Evolutionary conservation across 2,888 invertebrate species (phyloP).

Genomic region (Proisotoma minuta): DNA sequence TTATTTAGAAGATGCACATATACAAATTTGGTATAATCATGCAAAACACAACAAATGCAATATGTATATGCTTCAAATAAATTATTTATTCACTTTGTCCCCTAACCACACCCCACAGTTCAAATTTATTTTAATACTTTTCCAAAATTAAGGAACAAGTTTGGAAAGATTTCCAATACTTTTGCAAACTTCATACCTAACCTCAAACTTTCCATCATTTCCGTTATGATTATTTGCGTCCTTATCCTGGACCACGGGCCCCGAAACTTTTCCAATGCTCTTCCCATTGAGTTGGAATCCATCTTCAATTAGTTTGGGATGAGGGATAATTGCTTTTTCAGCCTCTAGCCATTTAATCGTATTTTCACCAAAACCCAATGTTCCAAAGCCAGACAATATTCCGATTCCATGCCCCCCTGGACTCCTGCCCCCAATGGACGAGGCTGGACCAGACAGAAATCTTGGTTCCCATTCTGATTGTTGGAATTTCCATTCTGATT

Average conservation of each 20-base stretch:
- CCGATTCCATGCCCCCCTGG: background rate
- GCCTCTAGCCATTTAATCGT: slow-evolving; percentile 7
- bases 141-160: too few species aligned
- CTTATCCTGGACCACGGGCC: too few species aligned
- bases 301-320: background rate
- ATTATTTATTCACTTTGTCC: too few species aligned
- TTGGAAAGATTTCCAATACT: background rate
- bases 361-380: slow-evolving; percentile 4
- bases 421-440: too few species aligned
- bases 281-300: background rate
- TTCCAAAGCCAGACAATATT: background rate
- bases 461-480: slow-evolving; percentile 4
- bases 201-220: background rate
- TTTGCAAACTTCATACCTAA: slow-evolving; percentile 6
- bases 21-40: too few species aligned
- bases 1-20: too few species aligned
- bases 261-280: too few species aligned
- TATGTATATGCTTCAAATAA: too few species aligned
- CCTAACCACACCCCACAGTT: too few species aligned
- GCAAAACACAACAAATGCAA: too few species aligned
- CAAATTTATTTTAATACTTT: too few species aligned
- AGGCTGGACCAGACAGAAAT: background rate
- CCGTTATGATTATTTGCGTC: background rate
- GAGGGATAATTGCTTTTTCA: background rate
- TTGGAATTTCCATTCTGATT: slow-evolving; percentile 12